Percentiles rank a stretch among this genome's conserved stretches.
These are phyloP conservation scores for Pseudonaja textilis DNA, from an alignment of 2,113 vertebrate species.

Conservation along the genomic window DNA sequence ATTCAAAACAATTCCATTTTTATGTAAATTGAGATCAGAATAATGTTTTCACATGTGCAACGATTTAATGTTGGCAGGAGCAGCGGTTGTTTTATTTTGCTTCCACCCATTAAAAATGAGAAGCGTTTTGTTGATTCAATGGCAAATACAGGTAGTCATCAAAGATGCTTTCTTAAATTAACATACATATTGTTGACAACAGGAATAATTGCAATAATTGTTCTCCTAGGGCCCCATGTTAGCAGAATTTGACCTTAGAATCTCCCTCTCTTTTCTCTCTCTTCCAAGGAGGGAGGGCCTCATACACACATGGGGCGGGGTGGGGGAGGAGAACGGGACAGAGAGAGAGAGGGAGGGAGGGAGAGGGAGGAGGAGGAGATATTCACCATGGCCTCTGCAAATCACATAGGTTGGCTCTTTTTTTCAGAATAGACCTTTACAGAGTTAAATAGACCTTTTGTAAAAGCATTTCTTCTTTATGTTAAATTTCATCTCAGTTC, in stretches of 20 bases:
- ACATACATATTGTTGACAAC: neutral
- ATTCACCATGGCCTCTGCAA: neutral
- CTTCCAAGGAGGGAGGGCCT: neutral
- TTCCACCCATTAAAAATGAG: neutral
- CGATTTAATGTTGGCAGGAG: slow-evolving; percentile 46
- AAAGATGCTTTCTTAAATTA: neutral
- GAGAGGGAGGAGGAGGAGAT: neutral
- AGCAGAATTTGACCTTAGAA: neutral
- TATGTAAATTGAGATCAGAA: slow-evolving; percentile 51
- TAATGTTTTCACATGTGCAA: slow-evolving; percentile 44
- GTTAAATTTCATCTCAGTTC: neutral
- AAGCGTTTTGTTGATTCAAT: neutral
- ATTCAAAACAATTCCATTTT: slow-evolving; percentile 48
- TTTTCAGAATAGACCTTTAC: neutral
- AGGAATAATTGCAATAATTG: neutral
- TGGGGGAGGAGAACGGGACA: too few relatives aligned
- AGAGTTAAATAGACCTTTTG: neutral
- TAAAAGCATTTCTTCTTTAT: neutral
- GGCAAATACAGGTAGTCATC: slow-evolving; percentile 2
- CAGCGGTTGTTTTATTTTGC: neutral
- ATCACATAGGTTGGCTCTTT: neutral
- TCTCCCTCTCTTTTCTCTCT: neutral
- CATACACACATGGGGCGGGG: too few relatives aligned
- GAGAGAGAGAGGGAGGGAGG: neutral
- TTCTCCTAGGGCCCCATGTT: neutral